A percentile compares a stretch with the other conserved stretches of the same genome.
Conservation (phyloP, 2,113 vertebrate genomes). For the Chrysemys picta region DNA sequence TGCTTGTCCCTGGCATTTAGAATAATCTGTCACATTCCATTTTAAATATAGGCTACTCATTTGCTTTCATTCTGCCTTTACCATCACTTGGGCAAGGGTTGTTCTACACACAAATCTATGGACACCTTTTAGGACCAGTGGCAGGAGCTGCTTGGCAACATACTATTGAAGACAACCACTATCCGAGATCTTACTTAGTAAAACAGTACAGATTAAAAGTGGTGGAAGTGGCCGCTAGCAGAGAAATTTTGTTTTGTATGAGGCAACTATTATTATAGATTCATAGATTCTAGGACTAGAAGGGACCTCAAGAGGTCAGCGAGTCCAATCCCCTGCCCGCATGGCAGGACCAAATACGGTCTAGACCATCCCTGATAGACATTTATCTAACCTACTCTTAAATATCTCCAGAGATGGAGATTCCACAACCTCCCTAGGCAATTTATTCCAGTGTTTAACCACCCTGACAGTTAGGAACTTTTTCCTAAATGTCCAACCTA, state of each 20-base stretch:
- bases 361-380: too few species aligned
- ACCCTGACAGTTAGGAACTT: too few species aligned
- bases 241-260: not conserved
- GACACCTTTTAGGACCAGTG: not conserved
- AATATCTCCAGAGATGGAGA: too few species aligned
- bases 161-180: not conserved
- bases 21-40: not conserved
- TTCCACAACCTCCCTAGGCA: too few species aligned
- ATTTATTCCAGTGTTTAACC: too few species aligned
- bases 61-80: not conserved
- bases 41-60: not conserved
- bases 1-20: not conserved
- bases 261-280: not conserved
- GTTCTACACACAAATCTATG: not conserved
- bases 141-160: not conserved
- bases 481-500: too few species aligned
- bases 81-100: not conserved
- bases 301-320: too few species aligned
- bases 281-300: too few species aligned
- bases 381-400: too few species aligned
- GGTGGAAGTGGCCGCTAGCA: not conserved
- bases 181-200: rapidly evolving
- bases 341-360: too few species aligned
- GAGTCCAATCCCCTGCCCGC: too few species aligned
- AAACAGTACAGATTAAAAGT: not conserved